Evolutionary conservation across 2,797 vertebrate species (phyloP).

Genomic region (Triplophysa bombifrons): DNA sequence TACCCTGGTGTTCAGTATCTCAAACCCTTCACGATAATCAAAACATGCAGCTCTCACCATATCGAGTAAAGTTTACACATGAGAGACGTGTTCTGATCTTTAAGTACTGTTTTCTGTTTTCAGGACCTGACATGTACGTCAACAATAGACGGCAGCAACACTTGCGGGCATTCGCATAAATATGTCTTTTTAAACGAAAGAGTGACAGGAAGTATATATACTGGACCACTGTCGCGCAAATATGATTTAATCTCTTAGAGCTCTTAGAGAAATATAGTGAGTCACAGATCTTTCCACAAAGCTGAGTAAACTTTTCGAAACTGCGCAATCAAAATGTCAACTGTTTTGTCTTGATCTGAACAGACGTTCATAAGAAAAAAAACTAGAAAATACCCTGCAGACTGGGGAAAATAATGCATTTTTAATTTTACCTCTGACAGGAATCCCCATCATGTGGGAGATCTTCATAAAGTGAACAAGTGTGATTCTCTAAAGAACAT

Average conservation of each 20-base stretch:
- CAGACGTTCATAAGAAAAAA: background rate
- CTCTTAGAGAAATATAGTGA: constrained; percentile 56
- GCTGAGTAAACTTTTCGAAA: constrained; percentile 36
- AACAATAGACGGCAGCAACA: constrained; percentile 3
- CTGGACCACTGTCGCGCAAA: constrained; percentile 62
- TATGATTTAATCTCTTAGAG: constrained; percentile 57
- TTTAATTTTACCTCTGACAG: background rate
- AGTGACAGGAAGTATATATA: constrained; percentile 64
- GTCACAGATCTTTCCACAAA: constrained; percentile 56
- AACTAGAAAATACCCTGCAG: background rate
- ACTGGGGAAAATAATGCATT: constrained; percentile 1
- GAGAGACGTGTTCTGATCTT: constrained; percentile 9
- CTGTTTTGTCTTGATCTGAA: background rate
- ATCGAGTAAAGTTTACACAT: constrained; percentile 8
- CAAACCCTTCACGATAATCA: constrained; percentile 10
- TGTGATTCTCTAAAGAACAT: constrained; percentile 5
- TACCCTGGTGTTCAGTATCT: constrained; percentile 5
- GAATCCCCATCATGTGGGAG: background rate
- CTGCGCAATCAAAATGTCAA: constrained; percentile 23
- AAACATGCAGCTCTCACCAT: constrained; percentile 4
- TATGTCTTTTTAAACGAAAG: constrained; percentile 50
- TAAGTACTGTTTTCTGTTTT: constrained; percentile 8
- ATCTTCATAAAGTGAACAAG: background rate
- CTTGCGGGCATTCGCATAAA: constrained; percentile 14
- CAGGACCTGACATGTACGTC: constrained; percentile 28